Evolutionary conservation across 2,797 vertebrate genomes (phyloP).

Genomic region (Lateolabrax maculatus): DNA sequence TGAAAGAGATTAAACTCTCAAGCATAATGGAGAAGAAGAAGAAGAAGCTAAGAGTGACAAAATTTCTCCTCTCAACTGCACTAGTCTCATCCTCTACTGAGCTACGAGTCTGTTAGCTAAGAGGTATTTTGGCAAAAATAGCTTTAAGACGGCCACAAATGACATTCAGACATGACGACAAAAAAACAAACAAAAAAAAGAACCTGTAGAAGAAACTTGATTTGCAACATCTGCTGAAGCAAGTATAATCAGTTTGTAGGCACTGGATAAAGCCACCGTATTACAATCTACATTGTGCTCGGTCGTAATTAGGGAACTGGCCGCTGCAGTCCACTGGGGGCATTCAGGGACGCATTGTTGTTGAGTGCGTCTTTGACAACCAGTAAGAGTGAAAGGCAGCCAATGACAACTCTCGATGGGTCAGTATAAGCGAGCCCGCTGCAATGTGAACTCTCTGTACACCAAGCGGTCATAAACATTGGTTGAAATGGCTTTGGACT

Average conservation of each 20-base stretch:
- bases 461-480: neutral
- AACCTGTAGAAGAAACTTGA: slow-evolving; percentile 13
- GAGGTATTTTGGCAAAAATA: slow-evolving; percentile 55
- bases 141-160: slow-evolving; percentile 9
- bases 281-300: slow-evolving; percentile 67
- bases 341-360: neutral
- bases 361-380: slow-evolving; percentile 2
- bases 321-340: slow-evolving; percentile 25
- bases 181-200: slow-evolving; percentile 1
- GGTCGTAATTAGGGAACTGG: slow-evolving; percentile 23
- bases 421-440: neutral
- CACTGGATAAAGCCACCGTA: slow-evolving; percentile 58
- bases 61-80: slow-evolving; percentile 9
- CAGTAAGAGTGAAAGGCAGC: slow-evolving; percentile 12
- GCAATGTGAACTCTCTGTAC: slow-evolving; percentile 2
- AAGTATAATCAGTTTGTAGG: slow-evolving; percentile 59
- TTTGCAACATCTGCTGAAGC: slow-evolving; percentile 41
- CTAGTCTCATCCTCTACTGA: slow-evolving; percentile 27
- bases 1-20: neutral
- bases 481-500: slow-evolving; percentile 36
- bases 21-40: neutral
- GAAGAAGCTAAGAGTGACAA: neutral
- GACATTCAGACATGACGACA: slow-evolving; percentile 31
- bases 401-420: neutral
- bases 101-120: slow-evolving; percentile 35